phyloP scores from a whole-genome alignment of 53 echinoderm and acorn worm genomes.

The Actinopyga echinites region DNA sequence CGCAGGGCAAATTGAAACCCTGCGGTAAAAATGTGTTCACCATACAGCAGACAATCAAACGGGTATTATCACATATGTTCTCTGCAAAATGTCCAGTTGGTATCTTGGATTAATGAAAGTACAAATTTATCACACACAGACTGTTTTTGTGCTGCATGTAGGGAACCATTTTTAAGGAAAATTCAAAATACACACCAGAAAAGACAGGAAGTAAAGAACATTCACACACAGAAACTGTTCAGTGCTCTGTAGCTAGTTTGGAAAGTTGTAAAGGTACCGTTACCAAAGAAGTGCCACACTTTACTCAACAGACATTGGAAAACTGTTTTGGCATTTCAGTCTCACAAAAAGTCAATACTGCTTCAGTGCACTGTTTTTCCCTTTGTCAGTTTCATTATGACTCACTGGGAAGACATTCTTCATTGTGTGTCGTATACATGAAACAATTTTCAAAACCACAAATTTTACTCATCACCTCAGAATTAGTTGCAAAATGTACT shows the following conservation, averaged over 20 bases:
- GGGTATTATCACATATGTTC: neutral
- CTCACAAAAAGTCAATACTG: no score
- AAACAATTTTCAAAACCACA: no score
- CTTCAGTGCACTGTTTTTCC: no score
- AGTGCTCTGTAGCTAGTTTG: neutral
- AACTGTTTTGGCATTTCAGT: no score
- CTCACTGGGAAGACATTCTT: no score
- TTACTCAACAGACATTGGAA: no score
- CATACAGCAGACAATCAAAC: neutral
- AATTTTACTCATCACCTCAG: no score
- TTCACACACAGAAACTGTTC: neutral
- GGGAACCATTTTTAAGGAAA: conserved; percentile 27
- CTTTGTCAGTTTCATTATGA: no score
- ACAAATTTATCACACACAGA: conserved; percentile 13
- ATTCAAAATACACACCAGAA: conserved; percentile 49
- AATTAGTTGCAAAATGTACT: no score
- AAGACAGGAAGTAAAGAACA: conserved; percentile 43
- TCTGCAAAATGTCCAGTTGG: neutral
- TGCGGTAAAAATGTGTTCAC: neutral
- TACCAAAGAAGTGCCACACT: no score
- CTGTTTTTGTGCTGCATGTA: conserved; percentile 43
- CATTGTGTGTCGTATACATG: no score
- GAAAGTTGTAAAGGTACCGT: neutral
- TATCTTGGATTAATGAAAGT: neutral
- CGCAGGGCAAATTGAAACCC: neutral